These are phyloP conservation scores for Marcusenius ussheri DNA, from an alignment of 2,113 vertebrate genomes.

Conservation along the genomic window DNA sequence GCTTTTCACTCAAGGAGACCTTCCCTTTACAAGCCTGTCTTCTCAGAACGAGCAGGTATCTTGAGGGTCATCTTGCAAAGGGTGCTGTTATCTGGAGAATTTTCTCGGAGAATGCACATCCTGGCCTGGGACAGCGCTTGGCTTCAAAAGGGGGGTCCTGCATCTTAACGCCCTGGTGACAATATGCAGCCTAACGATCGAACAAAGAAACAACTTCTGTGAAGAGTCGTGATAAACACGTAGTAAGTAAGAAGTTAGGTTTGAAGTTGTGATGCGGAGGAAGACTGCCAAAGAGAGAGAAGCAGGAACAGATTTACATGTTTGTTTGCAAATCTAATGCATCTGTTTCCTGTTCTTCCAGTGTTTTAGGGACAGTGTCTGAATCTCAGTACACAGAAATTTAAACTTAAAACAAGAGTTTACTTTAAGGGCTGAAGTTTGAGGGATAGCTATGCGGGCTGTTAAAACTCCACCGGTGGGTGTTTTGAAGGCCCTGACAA, in stretches of 20 bases:
- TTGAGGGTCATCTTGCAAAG: not conserved
- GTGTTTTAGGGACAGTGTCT: not conserved
- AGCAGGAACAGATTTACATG: not conserved
- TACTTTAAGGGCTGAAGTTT: not conserved
- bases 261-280: not conserved
- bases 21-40: not conserved
- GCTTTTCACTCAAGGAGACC: slow-evolving; percentile 23
- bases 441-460: not conserved
- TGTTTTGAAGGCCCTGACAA: not conserved
- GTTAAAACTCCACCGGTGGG: not conserved
- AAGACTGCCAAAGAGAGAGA: not conserved
- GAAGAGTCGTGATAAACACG: not conserved
- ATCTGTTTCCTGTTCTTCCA: not conserved
- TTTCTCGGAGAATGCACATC: not conserved
- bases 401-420: not conserved
- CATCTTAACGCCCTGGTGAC: not conserved
- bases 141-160: not conserved
- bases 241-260: not conserved
- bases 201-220: not conserved
- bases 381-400: not conserved
- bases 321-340: not conserved
- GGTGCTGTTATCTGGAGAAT: not conserved
- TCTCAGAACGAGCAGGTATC: not conserved
- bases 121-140: not conserved
- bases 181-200: not conserved